Evolutionary conservation across 2,888 invertebrate genomes (phyloP).

Genomic region (Zootermopsis nevadensis): DNA sequence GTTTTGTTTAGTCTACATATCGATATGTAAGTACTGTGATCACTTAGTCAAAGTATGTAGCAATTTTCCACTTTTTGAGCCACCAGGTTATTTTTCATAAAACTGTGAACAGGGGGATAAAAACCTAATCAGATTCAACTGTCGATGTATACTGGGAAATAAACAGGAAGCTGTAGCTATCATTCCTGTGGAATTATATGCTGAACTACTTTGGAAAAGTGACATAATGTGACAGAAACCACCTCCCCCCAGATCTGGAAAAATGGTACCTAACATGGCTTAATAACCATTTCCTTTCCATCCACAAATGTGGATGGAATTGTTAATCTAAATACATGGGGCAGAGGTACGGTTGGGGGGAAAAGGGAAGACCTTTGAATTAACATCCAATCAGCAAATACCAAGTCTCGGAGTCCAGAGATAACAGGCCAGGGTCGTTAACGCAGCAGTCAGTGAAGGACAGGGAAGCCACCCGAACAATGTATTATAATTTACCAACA

Average conservation of each 20-base stretch:
- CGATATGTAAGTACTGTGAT: constrained; percentile 40
- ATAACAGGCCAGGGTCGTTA: constrained; percentile 59
- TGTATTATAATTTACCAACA: constrained; percentile 35
- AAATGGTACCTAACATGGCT: neutral
- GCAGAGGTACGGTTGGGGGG: neutral
- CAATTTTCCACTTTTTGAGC: constrained; percentile 6
- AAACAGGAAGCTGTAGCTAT: neutral
- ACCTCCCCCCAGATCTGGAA: neutral
- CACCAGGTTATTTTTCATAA: neutral
- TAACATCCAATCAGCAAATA: constrained; percentile 48
- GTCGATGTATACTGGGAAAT: neutral
- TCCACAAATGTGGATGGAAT: neutral
- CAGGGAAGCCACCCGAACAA: constrained; percentile 57
- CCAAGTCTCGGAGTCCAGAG: constrained; percentile 59
- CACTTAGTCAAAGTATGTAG: constrained; percentile 13
- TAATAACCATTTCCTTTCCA: neutral
- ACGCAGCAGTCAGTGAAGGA: constrained; percentile 61
- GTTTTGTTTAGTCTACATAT: constrained; percentile 23
- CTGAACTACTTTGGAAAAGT: neutral
- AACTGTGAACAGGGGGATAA: neutral
- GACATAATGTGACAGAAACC: constrained; percentile 22
- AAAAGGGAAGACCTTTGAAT: constrained; percentile 50
- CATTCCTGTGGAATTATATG: neutral
- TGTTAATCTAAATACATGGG: neutral
- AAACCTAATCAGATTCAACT: neutral